Evolutionary conservation across 2,797 vertebrate genomes (phyloP).

Genomic region (Tokudaia tokunoshimensis): DNA sequence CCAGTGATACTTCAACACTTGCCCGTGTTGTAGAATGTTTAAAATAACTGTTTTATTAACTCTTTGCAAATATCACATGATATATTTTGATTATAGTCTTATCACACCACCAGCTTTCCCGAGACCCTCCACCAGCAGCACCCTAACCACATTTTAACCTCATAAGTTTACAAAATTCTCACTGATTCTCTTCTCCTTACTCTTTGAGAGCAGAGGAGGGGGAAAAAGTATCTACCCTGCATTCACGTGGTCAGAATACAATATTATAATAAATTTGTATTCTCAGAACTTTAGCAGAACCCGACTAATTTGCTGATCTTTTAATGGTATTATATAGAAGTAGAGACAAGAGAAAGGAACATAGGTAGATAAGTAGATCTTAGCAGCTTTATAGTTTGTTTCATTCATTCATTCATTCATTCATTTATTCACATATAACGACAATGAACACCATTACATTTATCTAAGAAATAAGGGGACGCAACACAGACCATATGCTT

Average conservation of each 20-base stretch:
- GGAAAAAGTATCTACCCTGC: not conserved
- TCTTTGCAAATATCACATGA: not conserved
- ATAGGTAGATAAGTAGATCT: not conserved
- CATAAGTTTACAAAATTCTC: conserved; percentile 42
- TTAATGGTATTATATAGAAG: not conserved
- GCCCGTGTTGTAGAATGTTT: not conserved
- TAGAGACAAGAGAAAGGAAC: conserved; percentile 5
- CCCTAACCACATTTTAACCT: not conserved
- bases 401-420: not conserved
- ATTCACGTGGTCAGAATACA: not conserved
- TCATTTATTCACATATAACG: conserved; percentile 8
- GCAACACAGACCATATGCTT: not conserved
- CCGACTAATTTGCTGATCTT: not conserved
- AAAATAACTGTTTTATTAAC: not conserved
- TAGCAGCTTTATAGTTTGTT: conserved; percentile 51
- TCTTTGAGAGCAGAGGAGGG: not conserved
- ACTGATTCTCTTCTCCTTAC: conserved; percentile 45
- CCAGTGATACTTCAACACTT: not conserved
- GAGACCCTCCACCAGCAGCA: not conserved
- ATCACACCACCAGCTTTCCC: not conserved
- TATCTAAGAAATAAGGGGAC: conserved; percentile 38
- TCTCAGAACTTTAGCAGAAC: conserved; percentile 42
- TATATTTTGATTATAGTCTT: not conserved
- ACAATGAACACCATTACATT: conserved; percentile 58
- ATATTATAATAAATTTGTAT: not conserved